These are phyloP conservation scores for Odontophorus gujanensis DNA, from an alignment of 2,113 vertebrate genomes.

Conservation along the genomic window DNA sequence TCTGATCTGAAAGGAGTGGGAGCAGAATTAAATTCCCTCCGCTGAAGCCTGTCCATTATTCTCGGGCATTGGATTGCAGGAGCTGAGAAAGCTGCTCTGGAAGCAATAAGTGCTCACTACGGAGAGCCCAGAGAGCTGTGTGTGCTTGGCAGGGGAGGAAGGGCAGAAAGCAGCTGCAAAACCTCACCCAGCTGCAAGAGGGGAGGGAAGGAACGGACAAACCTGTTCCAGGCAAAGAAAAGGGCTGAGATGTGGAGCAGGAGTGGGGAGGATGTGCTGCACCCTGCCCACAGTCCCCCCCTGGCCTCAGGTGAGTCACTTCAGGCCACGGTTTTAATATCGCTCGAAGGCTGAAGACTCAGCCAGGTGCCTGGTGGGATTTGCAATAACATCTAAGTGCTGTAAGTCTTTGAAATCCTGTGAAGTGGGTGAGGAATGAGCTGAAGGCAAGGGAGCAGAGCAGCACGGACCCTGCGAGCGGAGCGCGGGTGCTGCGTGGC, in stretches of 20 bases:
- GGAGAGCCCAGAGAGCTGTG: neutral
- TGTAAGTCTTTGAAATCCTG: conserved; percentile 2
- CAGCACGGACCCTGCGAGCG: rapidly evolving
- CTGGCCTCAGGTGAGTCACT: neutral
- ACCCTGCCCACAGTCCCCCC: rapidly evolving
- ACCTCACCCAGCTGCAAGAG: neutral
- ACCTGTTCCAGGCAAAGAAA: neutral
- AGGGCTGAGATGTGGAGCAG: neutral
- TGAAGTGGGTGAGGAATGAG: neutral
- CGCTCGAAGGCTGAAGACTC: conserved; percentile 14
- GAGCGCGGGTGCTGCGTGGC: neutral
- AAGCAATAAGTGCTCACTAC: neutral
- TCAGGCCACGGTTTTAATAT: conserved; percentile 13
- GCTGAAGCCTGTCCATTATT: conserved; percentile 58
- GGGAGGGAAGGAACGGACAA: neutral
- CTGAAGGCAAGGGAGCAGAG: neutral
- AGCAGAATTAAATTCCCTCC: conserved; percentile 65
- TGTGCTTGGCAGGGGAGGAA: neutral
- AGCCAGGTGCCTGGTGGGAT: conserved; percentile 14
- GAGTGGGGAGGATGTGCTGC: neutral
- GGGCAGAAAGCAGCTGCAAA: neutral
- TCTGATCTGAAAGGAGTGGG: conserved; percentile 59
- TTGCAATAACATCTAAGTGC: neutral
- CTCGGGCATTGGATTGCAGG: conserved; percentile 19
- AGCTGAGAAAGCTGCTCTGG: neutral